Evolutionary conservation across 2,797 vertebrate genomes (phyloP).

Genomic region (Dryobates pubescens): DNA sequence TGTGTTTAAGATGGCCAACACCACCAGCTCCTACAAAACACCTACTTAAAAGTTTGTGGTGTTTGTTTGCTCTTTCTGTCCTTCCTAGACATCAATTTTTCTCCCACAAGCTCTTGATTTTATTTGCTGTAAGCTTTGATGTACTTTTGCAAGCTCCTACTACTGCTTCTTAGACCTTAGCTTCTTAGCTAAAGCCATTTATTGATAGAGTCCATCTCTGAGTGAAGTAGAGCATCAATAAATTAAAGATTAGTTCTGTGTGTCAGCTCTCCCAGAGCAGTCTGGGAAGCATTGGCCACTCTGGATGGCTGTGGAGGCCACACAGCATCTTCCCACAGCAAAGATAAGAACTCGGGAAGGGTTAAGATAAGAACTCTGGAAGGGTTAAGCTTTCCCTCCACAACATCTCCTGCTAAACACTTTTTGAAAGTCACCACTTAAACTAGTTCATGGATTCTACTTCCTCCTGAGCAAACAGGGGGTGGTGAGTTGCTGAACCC

Average conservation of each 20-base stretch:
- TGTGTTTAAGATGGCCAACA: not conserved
- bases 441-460: slow-evolving; percentile 12
- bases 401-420: not conserved
- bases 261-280: slow-evolving; percentile 66
- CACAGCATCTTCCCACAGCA: not conserved
- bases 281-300: slow-evolving; percentile 62
- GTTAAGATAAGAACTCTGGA: not conserved
- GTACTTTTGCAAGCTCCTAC: slow-evolving; percentile 55
- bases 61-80: slow-evolving; percentile 62
- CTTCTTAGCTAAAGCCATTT: slow-evolving; percentile 75
- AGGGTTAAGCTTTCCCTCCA: slow-evolving; percentile 16
- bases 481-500: not conserved
- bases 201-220: slow-evolving; percentile 73
- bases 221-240: slow-evolving; percentile 74
- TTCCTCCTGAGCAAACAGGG: slow-evolving; percentile 14
- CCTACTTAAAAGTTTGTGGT: slow-evolving; percentile 49
- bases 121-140: slow-evolving; percentile 70
- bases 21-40: not conserved
- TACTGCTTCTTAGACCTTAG: slow-evolving; percentile 70
- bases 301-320: slow-evolving; percentile 40
- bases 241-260: slow-evolving; percentile 77
- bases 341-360: not conserved
- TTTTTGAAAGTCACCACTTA: slow-evolving; percentile 59
- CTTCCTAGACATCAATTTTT: slow-evolving; percentile 69
- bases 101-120: slow-evolving; percentile 63